A percentile compares a stretch with the other conserved stretches of the same genome.
Evolutionary conservation across 2,113 vertebrate species (phyloP).

Genomic region (Protobothrops flavoviridis): DNA sequence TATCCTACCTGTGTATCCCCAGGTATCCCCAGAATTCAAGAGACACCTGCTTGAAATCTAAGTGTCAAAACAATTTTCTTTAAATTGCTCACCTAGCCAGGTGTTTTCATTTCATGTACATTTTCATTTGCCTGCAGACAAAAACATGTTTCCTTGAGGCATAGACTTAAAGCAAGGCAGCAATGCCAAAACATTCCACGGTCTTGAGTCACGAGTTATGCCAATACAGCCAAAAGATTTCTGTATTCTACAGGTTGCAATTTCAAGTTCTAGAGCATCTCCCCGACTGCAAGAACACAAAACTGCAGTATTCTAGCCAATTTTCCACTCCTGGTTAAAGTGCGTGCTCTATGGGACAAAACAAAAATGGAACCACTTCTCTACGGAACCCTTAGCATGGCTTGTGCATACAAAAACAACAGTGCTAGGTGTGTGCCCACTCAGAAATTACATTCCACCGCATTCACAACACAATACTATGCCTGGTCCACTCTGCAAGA

Average conservation of each 20-base stretch:
- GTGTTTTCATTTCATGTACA: neutral
- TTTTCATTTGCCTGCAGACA: neutral
- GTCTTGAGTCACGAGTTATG: neutral
- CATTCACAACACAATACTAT: neutral
- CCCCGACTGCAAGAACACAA: neutral
- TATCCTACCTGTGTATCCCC: neutral
- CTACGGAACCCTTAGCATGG: neutral
- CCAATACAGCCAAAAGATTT: neutral
- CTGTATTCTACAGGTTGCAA: neutral
- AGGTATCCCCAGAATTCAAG: neutral
- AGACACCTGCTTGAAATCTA: neutral
- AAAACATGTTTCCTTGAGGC: neutral
- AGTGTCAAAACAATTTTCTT: neutral
- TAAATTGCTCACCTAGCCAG: neutral
- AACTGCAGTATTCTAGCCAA: constrained; percentile 7
- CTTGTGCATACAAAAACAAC: neutral
- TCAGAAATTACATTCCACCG: neutral
- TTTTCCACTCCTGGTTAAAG: neutral
- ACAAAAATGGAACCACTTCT: constrained; percentile 1
- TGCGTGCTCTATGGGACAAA: constrained; percentile 1
- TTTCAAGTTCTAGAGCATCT: constrained; percentile 37
- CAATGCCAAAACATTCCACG: neutral
- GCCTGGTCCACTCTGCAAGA: neutral
- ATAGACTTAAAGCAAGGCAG: neutral
- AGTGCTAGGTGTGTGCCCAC: neutral